Base-by-base conservation (phyloP, 1,140 invertebrate genomes). In the Artemia franciscana region DNA sequence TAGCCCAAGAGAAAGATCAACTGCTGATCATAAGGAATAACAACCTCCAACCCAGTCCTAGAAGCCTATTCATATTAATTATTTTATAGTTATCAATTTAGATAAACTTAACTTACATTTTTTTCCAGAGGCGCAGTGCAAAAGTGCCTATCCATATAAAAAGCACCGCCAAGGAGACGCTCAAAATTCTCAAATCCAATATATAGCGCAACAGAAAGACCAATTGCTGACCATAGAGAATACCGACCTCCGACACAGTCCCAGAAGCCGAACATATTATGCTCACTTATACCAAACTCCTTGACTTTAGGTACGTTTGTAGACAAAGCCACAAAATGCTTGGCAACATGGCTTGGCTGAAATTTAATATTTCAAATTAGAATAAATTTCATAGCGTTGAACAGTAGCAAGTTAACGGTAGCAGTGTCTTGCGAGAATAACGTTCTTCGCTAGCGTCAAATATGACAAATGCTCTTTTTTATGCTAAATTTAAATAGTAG, bases 211-310 rank as follows among this genome's bases (percentile, higher is more conserved):
- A 99, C 96, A 3, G 93, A 95, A 5, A 99, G 75, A 57, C 79
- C 94, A 76, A 98, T 98, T 5, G 95, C 94, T 0, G 93, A 98
- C 94, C 94, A 98, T 1, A 97, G 75, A 0, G 93, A 97, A 73
- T 95, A 96, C 70, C 94, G 81, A 67, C 95, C 96, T 59, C 95
- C 96, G 63, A 99, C 95, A 92, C 94, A 99, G 76, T 99, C 95
- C 95, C 96, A 99, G 74, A 99, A 98, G 58, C 85, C 92, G 78
- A 99, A 99, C 91, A 98, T 98, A 71, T 98, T 98, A 62, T 85
- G 83, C 66, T 88, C 80, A 73, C 94, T 85, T 67, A 99, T 99
- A 24, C 96, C 96, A 77, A 98, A 98, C 62, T 90, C 91, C 26
- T 84, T 87, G 0, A 96, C 92, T 76, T 95, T 94, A 63, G 82